A percentile compares a stretch with the other conserved stretches of the same genome.
Conservation (phyloP, 2,888 invertebrate species). For the Cerastoderma edule region DNA sequence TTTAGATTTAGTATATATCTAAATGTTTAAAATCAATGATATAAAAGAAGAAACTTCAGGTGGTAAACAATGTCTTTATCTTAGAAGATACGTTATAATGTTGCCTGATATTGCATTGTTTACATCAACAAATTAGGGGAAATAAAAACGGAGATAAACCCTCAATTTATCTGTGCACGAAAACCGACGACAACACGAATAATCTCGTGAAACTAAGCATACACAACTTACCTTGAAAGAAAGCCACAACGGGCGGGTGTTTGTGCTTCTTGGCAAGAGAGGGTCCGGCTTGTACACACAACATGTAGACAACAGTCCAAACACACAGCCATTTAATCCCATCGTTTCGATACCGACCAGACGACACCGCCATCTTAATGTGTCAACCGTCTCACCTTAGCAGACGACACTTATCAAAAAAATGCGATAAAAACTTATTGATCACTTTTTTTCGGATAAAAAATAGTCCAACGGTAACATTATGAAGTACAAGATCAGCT, state of each 20-base stretch:
- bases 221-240: conserved; percentile 63
- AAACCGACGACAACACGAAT: background rate
- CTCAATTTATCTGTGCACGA: too few species aligned
- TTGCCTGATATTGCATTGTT: too few species aligned
- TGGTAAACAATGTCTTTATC: too few species aligned
- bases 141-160: too few species aligned
- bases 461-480: too few species aligned
- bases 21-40: too few species aligned
- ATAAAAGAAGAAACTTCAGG: too few species aligned
- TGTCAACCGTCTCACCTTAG: conserved; percentile 31
- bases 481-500: too few species aligned
- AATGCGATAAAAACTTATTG: background rate
- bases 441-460: too few species aligned
- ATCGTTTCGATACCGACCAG: conserved; percentile 44
- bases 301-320: conserved; percentile 35
- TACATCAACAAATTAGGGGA: too few species aligned
- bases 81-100: too few species aligned
- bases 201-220: background rate
- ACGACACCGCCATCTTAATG: conserved; percentile 50
- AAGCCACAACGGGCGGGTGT: conserved; percentile 60
- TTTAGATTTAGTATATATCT: too few species aligned
- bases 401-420: conserved; percentile 16
- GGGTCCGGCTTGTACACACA: conserved; percentile 28
- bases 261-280: conserved; percentile 31
- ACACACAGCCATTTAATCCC: conserved; percentile 43